Percentiles rank a stretch among this genome's conserved stretches.
Conservation (phyloP, 1,140 invertebrate species). For the Hormaphis cornu region DNA sequence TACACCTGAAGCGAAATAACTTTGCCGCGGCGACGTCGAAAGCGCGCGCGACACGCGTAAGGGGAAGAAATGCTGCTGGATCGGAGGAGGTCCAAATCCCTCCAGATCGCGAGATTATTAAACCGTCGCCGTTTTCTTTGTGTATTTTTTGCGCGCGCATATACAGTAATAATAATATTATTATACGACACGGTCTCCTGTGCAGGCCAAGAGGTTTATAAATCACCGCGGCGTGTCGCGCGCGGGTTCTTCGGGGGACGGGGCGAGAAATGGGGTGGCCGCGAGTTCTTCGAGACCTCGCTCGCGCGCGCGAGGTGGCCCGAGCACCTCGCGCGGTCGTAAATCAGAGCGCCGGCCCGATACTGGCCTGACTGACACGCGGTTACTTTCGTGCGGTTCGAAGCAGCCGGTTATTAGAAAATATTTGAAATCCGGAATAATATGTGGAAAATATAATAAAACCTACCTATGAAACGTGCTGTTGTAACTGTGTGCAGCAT, state of each 20-base stretch:
- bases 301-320: neutral
- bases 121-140: neutral
- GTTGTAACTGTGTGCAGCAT: too few relatives aligned
- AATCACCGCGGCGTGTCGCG: constrained; percentile 18
- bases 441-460: neutral
- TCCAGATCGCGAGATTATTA: constrained; percentile 30
- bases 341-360: constrained; percentile 9
- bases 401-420: neutral
- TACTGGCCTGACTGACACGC: too few relatives aligned
- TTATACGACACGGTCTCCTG: neutral
- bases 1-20: constrained; percentile 27
- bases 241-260: neutral
- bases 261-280: neutral
- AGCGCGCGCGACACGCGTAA: neutral
- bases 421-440: neutral
- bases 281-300: neutral
- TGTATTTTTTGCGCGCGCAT: neutral
- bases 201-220: constrained; percentile 27
- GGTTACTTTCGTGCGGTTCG: too few relatives aligned
- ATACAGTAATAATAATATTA: neutral
- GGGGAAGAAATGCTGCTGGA: too few relatives aligned
- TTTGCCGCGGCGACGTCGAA: neutral
- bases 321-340: constrained; percentile 8
- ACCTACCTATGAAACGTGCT: too few relatives aligned
- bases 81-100: constrained; percentile 19